A percentile compares a stretch with the other conserved stretches of the same genome.
Evolutionary conservation across 2,797 vertebrate genomes (phyloP).

Genomic region (Manis javanica): DNA sequence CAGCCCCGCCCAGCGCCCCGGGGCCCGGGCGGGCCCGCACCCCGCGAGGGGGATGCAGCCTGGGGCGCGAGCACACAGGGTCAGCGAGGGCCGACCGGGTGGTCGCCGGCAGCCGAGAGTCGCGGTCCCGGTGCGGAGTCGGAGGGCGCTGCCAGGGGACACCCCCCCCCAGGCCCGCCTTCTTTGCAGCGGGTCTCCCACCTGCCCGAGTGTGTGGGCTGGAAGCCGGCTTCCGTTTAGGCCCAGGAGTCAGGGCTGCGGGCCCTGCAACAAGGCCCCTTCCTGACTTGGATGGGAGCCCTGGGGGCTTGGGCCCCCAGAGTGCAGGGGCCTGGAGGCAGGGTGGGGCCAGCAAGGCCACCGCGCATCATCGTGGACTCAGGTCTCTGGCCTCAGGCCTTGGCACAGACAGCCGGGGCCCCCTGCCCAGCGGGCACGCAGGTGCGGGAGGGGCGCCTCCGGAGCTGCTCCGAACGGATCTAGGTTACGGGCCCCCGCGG

Average conservation of each 20-base stretch:
- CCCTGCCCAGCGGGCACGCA: not conserved
- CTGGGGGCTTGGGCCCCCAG: no score
- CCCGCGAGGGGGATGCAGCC: not conserved
- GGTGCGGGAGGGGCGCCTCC: not conserved
- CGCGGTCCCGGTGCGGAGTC: not conserved
- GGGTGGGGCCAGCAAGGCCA: not conserved
- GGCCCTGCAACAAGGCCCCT: no score
- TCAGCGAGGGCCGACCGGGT: not conserved
- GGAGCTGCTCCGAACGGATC: slow-evolving; percentile 54
- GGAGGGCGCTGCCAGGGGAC: not conserved
- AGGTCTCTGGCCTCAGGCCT: not conserved
- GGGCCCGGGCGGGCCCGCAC: not conserved
- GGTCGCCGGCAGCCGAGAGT: not conserved
- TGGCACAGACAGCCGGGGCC: not conserved
- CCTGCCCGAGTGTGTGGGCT: not conserved
- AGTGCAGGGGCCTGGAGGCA: no score
- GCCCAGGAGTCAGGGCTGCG: not conserved
- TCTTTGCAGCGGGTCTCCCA: not conserved
- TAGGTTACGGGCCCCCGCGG: slow-evolving; percentile 75
- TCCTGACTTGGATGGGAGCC: no score
- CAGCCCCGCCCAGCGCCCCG: not conserved
- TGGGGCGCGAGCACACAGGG: not conserved
- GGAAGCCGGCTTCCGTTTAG: not conserved
- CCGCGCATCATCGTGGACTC: not conserved
- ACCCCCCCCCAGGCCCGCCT: not conserved